Conservation (phyloP, 2,113 vertebrate genomes). For the Argyrosomus japonicus region DNA sequence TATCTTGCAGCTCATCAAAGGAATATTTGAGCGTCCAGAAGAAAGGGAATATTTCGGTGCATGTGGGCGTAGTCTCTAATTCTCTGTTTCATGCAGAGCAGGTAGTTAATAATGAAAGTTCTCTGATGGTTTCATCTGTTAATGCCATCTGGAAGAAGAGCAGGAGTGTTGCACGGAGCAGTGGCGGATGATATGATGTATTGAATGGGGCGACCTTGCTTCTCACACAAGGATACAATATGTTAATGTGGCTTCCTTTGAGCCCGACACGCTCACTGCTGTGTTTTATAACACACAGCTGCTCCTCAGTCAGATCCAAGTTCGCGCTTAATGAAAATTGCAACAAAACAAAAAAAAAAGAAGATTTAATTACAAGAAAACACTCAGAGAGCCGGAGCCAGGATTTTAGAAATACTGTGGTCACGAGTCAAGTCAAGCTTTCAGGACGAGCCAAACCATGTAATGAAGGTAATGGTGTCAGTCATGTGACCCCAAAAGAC, state of each 20-base stretch:
- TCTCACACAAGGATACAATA: constrained; percentile 43
- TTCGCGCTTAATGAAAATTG: constrained; percentile 26
- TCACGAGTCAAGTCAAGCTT: background rate
- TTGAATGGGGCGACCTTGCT: constrained; percentile 38
- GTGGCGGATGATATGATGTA: constrained; percentile 30
- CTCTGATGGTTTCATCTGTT: constrained; percentile 50
- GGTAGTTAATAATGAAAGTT: constrained; percentile 59
- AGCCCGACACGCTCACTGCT: constrained; percentile 29
- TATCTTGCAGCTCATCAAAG: constrained; percentile 29
- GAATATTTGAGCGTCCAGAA: constrained; percentile 46
- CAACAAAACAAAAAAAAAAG: background rate
- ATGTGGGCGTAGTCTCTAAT: constrained; percentile 42
- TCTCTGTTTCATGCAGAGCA: constrained; percentile 40
- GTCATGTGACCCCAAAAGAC: too few relatives aligned
- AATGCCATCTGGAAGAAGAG: constrained; percentile 63
- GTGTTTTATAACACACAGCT: constrained; percentile 41
- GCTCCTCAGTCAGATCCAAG: constrained; percentile 19
- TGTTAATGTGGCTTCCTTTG: constrained; percentile 47
- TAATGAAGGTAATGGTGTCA: too few relatives aligned
- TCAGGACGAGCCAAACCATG: too few relatives aligned
- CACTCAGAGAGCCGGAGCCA: background rate
- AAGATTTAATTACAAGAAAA: constrained; percentile 19
- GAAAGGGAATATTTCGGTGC: constrained; percentile 45
- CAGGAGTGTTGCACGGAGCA: constrained; percentile 14
- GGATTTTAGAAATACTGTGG: background rate